Conservation (phyloP, 2,888 invertebrate species). For the Selenia dentaria region DNA sequence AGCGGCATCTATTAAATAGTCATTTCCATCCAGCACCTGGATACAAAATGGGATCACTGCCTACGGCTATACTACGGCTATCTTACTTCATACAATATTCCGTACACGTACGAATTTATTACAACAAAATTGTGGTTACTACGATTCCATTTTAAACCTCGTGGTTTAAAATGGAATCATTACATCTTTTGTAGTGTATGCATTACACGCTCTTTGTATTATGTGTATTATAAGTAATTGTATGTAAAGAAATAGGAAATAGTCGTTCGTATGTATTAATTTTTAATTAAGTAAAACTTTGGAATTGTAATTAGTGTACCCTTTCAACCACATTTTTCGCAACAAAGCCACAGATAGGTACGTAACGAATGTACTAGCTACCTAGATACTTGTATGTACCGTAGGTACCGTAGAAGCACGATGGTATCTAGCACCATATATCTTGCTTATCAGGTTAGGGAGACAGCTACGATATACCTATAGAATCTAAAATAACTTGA, state of each 20-base stretch:
- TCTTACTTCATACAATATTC: conserved; percentile 21
- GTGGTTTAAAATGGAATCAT: no score
- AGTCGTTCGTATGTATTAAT: no score
- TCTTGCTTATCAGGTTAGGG: conserved; percentile 28
- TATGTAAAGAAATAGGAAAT: no score
- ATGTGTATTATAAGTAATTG: no score
- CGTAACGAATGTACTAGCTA: no score
- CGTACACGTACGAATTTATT: conserved; percentile 33
- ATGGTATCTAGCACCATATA: conserved; percentile 19
- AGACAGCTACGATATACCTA: conserved; percentile 17
- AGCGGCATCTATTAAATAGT: conserved; percentile 11
- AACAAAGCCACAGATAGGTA: no score
- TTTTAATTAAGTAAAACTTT: no score
- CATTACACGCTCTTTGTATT: no score
- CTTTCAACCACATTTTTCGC: no score
- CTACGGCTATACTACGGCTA: conserved; percentile 4
- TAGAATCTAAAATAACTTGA: conserved; percentile 14
- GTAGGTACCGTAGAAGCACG: conserved; percentile 4
- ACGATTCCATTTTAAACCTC: conserved; percentile 14
- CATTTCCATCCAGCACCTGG: conserved; percentile 14
- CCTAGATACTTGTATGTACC: no score
- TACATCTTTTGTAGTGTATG: no score
- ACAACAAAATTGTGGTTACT: conserved; percentile 24
- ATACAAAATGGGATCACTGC: conserved; percentile 18
- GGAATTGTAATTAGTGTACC: no score